Conservation (phyloP, 1,140 invertebrate species). For the Scaptomyza hsui region DNA sequence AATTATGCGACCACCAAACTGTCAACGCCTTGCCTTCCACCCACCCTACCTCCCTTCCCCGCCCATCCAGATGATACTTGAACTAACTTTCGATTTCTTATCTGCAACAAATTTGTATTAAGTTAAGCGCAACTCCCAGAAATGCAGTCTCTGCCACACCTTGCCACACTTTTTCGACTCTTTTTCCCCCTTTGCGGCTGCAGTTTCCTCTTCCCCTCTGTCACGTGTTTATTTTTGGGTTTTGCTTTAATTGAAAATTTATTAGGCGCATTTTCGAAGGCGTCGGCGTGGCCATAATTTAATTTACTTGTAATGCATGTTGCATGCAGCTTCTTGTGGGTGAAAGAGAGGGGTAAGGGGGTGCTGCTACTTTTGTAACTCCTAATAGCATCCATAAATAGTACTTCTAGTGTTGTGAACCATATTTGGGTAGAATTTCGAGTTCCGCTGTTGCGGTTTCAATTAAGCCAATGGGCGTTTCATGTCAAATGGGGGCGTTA, state of each 20-base stretch:
- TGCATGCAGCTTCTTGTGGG: conserved; percentile 14
- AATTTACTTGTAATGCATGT: conserved; percentile 66
- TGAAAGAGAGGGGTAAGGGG: not conserved
- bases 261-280: conserved; percentile 55
- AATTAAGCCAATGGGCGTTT: conserved; percentile 59
- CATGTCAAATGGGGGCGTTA: conserved; percentile 35
- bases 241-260: conserved; percentile 75
- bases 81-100: conserved; percentile 12
- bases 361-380: conserved; percentile 31
- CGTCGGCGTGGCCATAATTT: conserved; percentile 54
- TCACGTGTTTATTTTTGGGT: conserved; percentile 49
- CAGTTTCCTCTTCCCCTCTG: not conserved
- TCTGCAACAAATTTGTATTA: conserved; percentile 68
- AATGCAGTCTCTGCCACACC: conserved; percentile 13
- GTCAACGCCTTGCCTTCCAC: conserved; percentile 59
- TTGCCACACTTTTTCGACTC: conserved; percentile 42
- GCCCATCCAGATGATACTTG: not conserved
- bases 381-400: conserved; percentile 50
- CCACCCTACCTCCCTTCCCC: conserved; percentile 46
- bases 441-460: conserved; percentile 45
- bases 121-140: conserved; percentile 52
- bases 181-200: conserved; percentile 27
- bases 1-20: conserved; percentile 70
- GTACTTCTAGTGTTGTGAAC: conserved; percentile 31
- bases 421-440: conserved; percentile 34